Conservation (phyloP, 2,113 vertebrate species). For the Hyperopisus bebe region DNA sequence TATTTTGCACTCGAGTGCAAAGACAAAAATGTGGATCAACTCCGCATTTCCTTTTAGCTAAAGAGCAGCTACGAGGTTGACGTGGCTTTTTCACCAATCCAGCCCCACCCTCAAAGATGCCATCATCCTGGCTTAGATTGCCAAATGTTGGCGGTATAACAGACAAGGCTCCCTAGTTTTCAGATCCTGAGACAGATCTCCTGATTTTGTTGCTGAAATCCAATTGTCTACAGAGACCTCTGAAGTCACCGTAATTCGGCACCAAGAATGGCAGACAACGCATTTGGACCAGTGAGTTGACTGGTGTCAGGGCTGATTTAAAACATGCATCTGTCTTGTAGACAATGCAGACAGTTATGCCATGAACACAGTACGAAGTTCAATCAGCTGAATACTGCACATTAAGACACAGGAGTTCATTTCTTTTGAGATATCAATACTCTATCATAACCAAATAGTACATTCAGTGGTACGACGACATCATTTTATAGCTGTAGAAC, state of each 20-base stretch:
- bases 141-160: not conserved
- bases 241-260: not conserved
- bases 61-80: not conserved
- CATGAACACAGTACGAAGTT: not conserved
- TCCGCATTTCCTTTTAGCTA: not conserved
- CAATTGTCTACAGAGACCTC: not conserved
- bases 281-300: not conserved
- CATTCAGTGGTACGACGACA: conserved; percentile 18
- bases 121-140: not conserved
- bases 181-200: conserved; percentile 1
- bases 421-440: not conserved
- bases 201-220: not conserved
- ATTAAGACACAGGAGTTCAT: not conserved
- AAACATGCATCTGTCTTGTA: not conserved
- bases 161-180: not conserved
- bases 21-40: not conserved
- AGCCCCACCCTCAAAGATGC: not conserved
- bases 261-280: not conserved
- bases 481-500: conserved; percentile 10
- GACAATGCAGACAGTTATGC: not conserved
- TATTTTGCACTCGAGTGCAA: not conserved
- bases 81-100: not conserved
- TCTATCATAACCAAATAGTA: conserved; percentile 12
- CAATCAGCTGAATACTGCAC: not conserved
- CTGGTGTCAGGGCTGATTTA: not conserved